Evolutionary conservation across 2,113 vertebrate genomes (phyloP).

Genomic region (Aix galericulata): DNA sequence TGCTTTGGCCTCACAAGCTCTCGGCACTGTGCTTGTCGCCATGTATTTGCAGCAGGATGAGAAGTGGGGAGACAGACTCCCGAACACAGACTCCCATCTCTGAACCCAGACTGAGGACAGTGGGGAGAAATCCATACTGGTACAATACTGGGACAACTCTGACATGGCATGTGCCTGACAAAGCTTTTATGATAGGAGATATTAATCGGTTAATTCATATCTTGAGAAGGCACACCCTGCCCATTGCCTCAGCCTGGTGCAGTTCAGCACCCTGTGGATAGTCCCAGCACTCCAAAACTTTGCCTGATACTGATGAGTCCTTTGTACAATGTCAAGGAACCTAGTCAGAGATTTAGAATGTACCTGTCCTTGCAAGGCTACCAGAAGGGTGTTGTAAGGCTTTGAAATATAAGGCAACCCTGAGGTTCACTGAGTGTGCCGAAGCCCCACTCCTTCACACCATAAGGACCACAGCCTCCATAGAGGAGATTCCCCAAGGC

Average conservation of each 20-base stretch:
- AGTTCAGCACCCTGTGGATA: neutral
- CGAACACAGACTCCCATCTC: neutral
- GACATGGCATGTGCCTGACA: neutral
- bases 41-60: neutral
- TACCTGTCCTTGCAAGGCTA: neutral
- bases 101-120: neutral
- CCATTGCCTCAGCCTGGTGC: accelerated
- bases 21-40: neutral
- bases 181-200: neutral
- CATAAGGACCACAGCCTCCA: neutral
- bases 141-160: neutral
- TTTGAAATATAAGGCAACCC: neutral
- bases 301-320: neutral
- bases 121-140: neutral
- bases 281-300: neutral
- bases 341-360: neutral
- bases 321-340: accelerated
- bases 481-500: neutral
- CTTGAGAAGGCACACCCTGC: neutral
- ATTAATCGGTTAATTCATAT: neutral
- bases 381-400: neutral
- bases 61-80: neutral
- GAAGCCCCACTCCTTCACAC: neutral
- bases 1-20: neutral
- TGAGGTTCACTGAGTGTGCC: neutral